Evolutionary conservation across 2,888 invertebrate species (phyloP), one percentile per base, ranked within the genome.

Genomic region (Rotaria magnacalcarata): DNA sequence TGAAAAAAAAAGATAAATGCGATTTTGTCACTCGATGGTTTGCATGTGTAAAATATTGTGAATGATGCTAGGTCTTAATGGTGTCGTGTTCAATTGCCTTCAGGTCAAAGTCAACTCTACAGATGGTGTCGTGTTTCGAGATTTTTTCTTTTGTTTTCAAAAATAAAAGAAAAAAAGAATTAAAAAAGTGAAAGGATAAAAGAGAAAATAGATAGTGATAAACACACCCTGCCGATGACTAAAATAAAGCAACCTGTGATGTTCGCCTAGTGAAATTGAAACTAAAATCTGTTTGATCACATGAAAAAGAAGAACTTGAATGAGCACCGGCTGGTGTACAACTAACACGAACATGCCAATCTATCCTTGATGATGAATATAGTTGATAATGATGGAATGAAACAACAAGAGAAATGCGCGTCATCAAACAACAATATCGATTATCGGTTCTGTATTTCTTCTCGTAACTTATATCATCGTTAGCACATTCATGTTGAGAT

Each of bases 51-150:
- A 34, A 67, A 4, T 67, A 67, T 34, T 67, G 34, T 27, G 19
- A 34, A 27, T 41, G 67, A 67, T 67, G 67, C 67, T 67, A 67
- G 34, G 50, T 67, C 19, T 34, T 67, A 67, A 67, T 67, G 34
- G 67, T 67, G 67, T 67, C 67, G 67, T 67, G 67, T 67, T 67
- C 67, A 67, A 67, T 67, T 67, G 67, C 67, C 67, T 67, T 19
- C 67, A 34, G 67, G 67, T 41, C 67, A 67, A 67, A 67, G 67
- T 67, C 67, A 67, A 67, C 7, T 67, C 67, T 67, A 67, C 67
- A 67, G 67, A 67, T 67, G 67, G 67, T 67, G 67, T 67, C 67
- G 67, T 67, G 67, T 67, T 67, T 34, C 34, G 50, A 34, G 34
- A 67, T 27, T 34, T 16, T 56, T 56, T 56, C 56, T 3, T 67